Evolutionary conservation across 2,888 invertebrate species (phyloP), one percentile per base, ranked within the genome.

Genomic region (Bimastos eiseni): DNA sequence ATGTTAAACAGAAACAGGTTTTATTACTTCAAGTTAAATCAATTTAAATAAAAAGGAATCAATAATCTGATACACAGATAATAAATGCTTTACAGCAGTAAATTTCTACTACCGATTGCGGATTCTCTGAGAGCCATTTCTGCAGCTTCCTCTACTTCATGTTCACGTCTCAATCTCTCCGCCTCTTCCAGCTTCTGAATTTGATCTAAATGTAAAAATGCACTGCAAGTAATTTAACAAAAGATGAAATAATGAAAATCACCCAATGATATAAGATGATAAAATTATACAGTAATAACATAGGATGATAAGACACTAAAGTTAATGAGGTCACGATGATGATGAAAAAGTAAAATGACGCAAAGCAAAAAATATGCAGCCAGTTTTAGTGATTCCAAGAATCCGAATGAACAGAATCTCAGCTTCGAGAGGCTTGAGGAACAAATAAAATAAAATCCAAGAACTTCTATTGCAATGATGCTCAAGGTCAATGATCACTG

Each of bases 151-250:
- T 94, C 93, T 15, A 93, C 94, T 34, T 86, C 93, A 13, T 93
- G 93, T 89, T 94, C 94, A 33, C 93, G 91, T 38, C 93, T 92
- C 11, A 92, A 93, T 89, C 93, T 93, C 91, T 95, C 95, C 90
- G 92, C 93, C 92, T 95, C 95, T 91, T 94, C 94, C 34, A 94
- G 90, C 92, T 94, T 94, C 92, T 93, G 94, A 93, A 94, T 93
- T 93, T 94, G 94, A 88, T 95, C 95, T 95, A 92, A 33, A 91
- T 70, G n/a, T n/a, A 55, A 55, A 44, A 24, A 55, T 55, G 13
- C 30, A 70, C 5, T 17, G 13, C 11, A n/a, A 1, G 70, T 11
- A 70, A 70, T 70, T 49, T 24, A 49, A 49, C 21, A 70, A 70
- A 70, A 6, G 5, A 70, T 70, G n/a, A 6, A 49, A 70, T 70